Base-by-base conservation (phyloP, 2,888 invertebrate genomes). In the Cyclophora albipunctata region DNA sequence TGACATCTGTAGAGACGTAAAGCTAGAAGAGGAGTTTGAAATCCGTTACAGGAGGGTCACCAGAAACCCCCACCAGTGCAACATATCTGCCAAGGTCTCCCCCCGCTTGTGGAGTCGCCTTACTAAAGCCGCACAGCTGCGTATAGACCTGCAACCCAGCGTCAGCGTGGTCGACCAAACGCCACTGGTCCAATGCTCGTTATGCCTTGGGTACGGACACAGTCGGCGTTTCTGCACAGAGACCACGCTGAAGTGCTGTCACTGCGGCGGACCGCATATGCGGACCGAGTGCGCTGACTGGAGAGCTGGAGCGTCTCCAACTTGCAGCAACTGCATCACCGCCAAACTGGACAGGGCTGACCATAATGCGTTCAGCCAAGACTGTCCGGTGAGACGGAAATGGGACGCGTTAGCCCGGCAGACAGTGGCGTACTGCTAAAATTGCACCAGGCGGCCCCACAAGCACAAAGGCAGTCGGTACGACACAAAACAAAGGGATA, bases 261-360 rank as follows among this genome's bases (percentile, higher is more conserved):
- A 63, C 51, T 63, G 61, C 43, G 61, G 58, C 0, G 63, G 55
- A 0, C 49, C 53, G 0, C 61, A 63, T 42, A 3, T 52, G 33
- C 42, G 48, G 35, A 7, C 46, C 0, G 49, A 58, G 0, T 60
- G 59, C 50, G 20, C 45, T 3, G 34, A 40, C 35, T 46, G 46
- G 37, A n/a, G n/a, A n/a, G n/a, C n/a, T n/a, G n/a, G n/a, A n/a
- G n/a, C n/a, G n/a, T n/a, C n/a, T n/a, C n/a, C n/a, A 3, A 35
- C 41, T 1, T 54, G 54, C 44, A 7, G 34, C 2, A 54, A 54
- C 46, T 54, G 51, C 45, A 2, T n/a, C 3, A 45, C 37, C 6
- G 51, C 54, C 2, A 54, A 47, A 43, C 7, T 47, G 5, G 50
- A 43, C 20, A 34, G 37, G n/a, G 34, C 47, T 2, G 55, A 41